A percentile compares a stretch with the other conserved stretches of the same genome.
phyloP scores from a whole-genome alignment of 1,140 invertebrate genomes.

The Maconellicoccus hirsutus region DNA sequence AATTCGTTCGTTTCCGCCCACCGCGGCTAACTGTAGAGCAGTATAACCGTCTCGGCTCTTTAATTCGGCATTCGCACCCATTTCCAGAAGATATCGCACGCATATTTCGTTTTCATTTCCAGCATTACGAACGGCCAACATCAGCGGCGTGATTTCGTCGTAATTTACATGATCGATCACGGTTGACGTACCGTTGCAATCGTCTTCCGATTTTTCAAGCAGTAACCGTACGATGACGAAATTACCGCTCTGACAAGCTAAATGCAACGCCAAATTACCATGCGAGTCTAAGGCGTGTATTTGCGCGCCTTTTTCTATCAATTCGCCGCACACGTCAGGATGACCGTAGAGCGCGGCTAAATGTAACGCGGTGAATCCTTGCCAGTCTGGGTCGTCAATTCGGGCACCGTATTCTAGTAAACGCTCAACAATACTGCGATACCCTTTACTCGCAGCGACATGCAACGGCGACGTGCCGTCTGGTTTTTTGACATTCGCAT shows the following conservation, averaged over 20 bases:
- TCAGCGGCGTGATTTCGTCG: not conserved
- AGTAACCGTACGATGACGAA: constrained; percentile 69
- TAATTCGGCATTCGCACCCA: not conserved
- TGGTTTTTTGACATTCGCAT: not conserved
- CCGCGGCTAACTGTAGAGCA: not conserved
- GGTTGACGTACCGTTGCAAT: constrained; percentile 36
- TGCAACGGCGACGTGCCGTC: not conserved
- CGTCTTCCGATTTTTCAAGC: constrained; percentile 58
- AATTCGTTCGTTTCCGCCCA: not conserved
- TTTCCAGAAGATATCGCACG: not conserved
- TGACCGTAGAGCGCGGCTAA: constrained; percentile 92
- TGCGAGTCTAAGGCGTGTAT: not conserved
- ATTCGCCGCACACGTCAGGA: constrained; percentile 63
- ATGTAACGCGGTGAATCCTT: constrained; percentile 51
- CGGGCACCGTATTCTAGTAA: not conserved
- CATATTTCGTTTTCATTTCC: not conserved
- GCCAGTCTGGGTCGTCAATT: not conserved
- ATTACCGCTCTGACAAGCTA: constrained; percentile 91
- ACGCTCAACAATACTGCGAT: not conserved
- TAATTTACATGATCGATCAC: not conserved
- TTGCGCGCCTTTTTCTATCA: constrained; percentile 55
- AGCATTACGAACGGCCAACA: not conserved
- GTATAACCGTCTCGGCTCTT: not conserved
- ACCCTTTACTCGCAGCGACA: not conserved
- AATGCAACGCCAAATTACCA: constrained; percentile 55